Conservation (phyloP, 2,888 invertebrate genomes). For the Drosophila antonietae region DNA sequence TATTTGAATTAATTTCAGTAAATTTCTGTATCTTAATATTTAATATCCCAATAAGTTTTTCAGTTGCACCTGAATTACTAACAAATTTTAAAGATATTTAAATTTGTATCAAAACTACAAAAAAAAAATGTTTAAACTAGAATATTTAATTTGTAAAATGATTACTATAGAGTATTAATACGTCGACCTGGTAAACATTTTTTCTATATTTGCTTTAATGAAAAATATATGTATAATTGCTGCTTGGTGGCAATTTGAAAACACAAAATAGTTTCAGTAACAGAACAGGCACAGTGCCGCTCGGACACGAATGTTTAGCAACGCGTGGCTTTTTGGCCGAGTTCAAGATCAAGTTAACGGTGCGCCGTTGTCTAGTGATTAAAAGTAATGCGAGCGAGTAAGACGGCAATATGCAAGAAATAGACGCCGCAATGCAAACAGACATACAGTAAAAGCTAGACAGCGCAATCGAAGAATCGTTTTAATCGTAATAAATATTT, state of each 20-base stretch:
- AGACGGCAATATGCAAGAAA: conserved; percentile 38
- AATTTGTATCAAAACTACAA: no score
- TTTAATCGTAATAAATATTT: conserved; percentile 51
- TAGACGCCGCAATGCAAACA: conserved; percentile 30
- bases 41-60: no score
- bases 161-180: conserved; percentile 37
- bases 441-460: conserved; percentile 21
- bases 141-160: not conserved
- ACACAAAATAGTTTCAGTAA: conserved; percentile 61
- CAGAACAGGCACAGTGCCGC: conserved; percentile 54
- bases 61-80: no score
- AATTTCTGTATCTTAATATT: no score
- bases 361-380: conserved; percentile 53
- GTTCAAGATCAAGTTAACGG: conserved; percentile 75
- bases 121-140: no score
- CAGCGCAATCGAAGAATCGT: conserved; percentile 35
- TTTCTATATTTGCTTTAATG: conserved; percentile 49
- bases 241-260: conserved; percentile 53
- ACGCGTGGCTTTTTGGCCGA: conserved; percentile 26
- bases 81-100: no score
- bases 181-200: conserved; percentile 1
- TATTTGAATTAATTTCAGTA: not conserved
- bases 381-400: conserved; percentile 48
- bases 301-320: conserved; percentile 32
- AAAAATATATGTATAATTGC: conserved; percentile 71